Evolutionary conservation across 1,140 invertebrate genomes (phyloP).

Genomic region (Temnothorax curvispinosus): DNA sequence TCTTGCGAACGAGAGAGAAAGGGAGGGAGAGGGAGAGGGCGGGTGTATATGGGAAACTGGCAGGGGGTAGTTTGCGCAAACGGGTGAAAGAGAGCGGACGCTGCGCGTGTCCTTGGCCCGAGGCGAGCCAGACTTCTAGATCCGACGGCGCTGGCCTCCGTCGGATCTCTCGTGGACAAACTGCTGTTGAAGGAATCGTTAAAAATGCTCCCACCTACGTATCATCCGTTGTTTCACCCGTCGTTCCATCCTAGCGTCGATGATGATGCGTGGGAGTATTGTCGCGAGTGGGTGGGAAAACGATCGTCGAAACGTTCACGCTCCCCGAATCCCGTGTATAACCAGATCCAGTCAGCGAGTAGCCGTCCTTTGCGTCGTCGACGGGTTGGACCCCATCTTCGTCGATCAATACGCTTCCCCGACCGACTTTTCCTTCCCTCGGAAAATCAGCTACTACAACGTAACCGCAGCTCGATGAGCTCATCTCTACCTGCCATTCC

Average conservation of each 20-base stretch:
- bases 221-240: not conserved
- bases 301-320: slow-evolving; percentile 20
- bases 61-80: not conserved
- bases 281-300: not conserved
- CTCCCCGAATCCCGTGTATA: slow-evolving; percentile 28
- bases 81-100: not conserved
- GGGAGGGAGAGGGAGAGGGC: not conserved
- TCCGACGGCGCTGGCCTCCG: not conserved
- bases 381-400: slow-evolving; percentile 79
- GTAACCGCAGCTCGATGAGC: slow-evolving; percentile 36
- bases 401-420: slow-evolving; percentile 80
- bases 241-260: not conserved
- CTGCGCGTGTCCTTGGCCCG: slow-evolving; percentile 51
- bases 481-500: not conserved
- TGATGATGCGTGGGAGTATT: slow-evolving; percentile 2
- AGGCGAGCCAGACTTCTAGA: slow-evolving; percentile 25
- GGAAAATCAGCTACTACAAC: slow-evolving; percentile 74
- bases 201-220: not conserved
- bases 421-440: slow-evolving; percentile 61
- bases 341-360: slow-evolving; percentile 64
- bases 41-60: not conserved
- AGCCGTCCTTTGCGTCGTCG: slow-evolving; percentile 75
- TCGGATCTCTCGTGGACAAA: slow-evolving; percentile 24
- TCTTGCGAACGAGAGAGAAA: not conserved
- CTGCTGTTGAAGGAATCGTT: not conserved